Conservation (phyloP, 2,888 invertebrate species). For the Phengaris alcon region DNA sequence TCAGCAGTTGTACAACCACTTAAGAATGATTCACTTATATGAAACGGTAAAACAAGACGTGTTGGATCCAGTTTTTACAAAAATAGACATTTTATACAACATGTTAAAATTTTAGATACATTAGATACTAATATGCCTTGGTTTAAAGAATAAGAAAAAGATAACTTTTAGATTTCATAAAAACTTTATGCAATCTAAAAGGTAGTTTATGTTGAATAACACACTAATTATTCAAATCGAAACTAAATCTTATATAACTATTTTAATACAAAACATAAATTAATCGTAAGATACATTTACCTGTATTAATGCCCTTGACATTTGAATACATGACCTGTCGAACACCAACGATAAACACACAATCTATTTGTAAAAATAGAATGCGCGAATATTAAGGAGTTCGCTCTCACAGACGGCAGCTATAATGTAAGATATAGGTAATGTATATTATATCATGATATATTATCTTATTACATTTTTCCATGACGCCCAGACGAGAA, state of each 20-base stretch:
- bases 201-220: not conserved
- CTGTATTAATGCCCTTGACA: not conserved
- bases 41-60: not conserved
- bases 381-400: too few species aligned
- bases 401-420: too few species aligned
- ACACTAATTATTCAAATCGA: not conserved
- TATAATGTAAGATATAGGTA: too few species aligned
- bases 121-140: not conserved
- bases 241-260: not conserved
- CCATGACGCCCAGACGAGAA: too few species aligned
- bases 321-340: constrained; percentile 6
- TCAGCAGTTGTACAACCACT: not conserved
- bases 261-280: not conserved
- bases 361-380: not conserved
- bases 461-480: too few species aligned
- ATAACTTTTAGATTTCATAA: not conserved
- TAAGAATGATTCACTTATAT: constrained; percentile 4
- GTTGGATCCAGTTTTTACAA: not conserved
- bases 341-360: not conserved
- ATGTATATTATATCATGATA: too few species aligned
- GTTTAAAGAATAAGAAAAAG: not conserved
- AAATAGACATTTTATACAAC: not conserved
- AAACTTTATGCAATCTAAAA: constrained; percentile 2
- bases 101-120: not conserved
- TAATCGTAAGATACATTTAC: constrained; percentile 11